Conservation (phyloP, 2,113 vertebrate species). For the Carassius auratus region DNA sequence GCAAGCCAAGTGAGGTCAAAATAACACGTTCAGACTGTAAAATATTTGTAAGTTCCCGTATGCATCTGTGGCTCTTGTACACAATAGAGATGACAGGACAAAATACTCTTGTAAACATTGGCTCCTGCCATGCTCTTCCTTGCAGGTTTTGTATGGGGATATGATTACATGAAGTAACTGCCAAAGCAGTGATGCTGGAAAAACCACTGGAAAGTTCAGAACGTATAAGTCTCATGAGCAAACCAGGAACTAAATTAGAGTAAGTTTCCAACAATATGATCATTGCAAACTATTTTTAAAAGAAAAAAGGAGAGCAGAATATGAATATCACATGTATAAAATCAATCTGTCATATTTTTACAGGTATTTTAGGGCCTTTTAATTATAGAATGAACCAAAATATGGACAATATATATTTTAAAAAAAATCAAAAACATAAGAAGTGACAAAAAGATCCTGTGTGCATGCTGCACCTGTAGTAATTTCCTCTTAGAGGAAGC, state of each 20-base stretch:
- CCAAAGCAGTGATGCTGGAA: conserved; percentile 43
- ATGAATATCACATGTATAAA: background rate
- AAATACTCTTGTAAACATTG: too few relatives aligned
- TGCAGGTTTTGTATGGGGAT: conserved; percentile 12
- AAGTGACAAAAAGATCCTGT: background rate
- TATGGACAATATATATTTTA: too few relatives aligned
- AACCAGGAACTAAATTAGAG: background rate
- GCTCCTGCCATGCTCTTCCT: too few relatives aligned
- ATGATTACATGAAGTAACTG: conserved; percentile 13
- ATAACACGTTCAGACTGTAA: conserved; percentile 10
- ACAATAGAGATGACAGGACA: too few relatives aligned
- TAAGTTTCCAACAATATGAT: background rate
- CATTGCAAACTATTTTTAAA: background rate
- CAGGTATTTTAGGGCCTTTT: background rate
- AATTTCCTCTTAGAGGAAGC: conserved; percentile 38
- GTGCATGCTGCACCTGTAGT: background rate
- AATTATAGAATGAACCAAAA: background rate
- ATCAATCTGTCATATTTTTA: background rate
- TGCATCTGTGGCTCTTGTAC: conserved; percentile 27
- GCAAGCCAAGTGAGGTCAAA: conserved; percentile 1
- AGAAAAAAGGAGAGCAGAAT: background rate
- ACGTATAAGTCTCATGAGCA: conserved; percentile 7
- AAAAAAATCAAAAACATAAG: too few relatives aligned
- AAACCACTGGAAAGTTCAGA: conserved; percentile 36
- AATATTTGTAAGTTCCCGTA: background rate